A percentile compares a stretch with the other conserved stretches of the same genome.
Evolutionary conservation across 2,797 vertebrate genomes (phyloP).

Genomic region (Ibycter americanus): DNA sequence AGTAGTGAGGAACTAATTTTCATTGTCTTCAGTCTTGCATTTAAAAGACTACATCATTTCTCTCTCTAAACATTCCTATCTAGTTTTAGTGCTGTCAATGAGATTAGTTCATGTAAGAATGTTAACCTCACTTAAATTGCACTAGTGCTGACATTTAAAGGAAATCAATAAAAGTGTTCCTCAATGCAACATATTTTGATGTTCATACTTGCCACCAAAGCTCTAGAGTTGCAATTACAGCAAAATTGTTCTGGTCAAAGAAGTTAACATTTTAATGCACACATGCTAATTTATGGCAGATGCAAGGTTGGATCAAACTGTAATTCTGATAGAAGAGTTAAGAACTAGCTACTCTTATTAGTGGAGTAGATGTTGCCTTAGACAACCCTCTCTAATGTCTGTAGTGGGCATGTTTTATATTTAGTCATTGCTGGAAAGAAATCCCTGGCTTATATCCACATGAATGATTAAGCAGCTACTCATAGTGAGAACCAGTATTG

Average conservation of each 20-base stretch:
- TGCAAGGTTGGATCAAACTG: not conserved
- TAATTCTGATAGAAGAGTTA: not conserved
- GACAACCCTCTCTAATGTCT: not conserved
- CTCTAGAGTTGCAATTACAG: not conserved
- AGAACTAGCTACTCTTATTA: not conserved
- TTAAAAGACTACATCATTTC: not conserved
- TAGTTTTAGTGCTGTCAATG: not conserved
- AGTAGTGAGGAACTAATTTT: not conserved
- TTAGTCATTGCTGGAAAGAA: not conserved
- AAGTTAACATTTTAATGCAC: not conserved
- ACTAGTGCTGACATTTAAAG: not conserved
- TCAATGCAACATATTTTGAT: not conserved
- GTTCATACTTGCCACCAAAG: not conserved
- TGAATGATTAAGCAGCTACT: not conserved
- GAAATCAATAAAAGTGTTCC: not conserved
- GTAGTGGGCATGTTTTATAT: not conserved
- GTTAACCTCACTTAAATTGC: not conserved
- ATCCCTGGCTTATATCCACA: not conserved
- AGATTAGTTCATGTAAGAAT: not conserved
- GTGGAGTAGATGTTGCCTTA: not conserved
- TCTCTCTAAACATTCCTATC: not conserved
- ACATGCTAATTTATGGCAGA: not conserved
- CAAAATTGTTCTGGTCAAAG: not conserved
- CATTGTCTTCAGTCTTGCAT: not conserved
- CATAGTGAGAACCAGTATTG: not conserved